Evolutionary conservation across 2,888 invertebrate genomes (phyloP).

Genomic region (Nebria brevicollis): DNA sequence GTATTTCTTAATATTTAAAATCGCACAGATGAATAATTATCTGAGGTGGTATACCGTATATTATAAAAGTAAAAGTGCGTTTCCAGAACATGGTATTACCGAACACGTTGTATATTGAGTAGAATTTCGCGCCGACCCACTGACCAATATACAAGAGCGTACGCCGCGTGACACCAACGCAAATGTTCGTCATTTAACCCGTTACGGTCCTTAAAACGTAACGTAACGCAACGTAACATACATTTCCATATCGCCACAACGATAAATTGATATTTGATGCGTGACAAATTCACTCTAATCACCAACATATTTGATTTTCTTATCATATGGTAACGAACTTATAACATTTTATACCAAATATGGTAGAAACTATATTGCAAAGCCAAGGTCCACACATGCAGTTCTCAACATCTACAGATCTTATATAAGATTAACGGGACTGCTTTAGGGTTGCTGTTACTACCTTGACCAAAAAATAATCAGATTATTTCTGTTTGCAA

Average conservation of each 20-base stretch:
- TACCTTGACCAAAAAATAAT: constrained; percentile 25
- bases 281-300: no score
- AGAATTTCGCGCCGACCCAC: constrained; percentile 18
- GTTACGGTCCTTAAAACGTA: constrained; percentile 11
- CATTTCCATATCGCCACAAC: no score
- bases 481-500: no score
- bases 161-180: constrained; percentile 6
- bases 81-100: constrained; percentile 9
- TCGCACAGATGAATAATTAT: no score
- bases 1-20: no score
- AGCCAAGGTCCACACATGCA: constrained; percentile 22
- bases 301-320: not conserved
- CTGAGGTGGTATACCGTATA: not conserved
- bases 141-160: constrained; percentile 25
- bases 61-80: constrained; percentile 28
- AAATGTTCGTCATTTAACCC: constrained; percentile 20
- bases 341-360: constrained; percentile 28
- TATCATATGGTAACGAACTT: constrained; percentile 24
- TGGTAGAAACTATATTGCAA: constrained; percentile 21
- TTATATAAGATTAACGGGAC: not conserved
- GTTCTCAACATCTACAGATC: constrained; percentile 27
- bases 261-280: no score
- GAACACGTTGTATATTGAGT: not conserved
- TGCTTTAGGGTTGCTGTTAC: constrained; percentile 20
- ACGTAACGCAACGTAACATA: no score